Base-by-base conservation (phyloP, 2,113 vertebrate species). In the Sphyrna mokarran region DNA sequence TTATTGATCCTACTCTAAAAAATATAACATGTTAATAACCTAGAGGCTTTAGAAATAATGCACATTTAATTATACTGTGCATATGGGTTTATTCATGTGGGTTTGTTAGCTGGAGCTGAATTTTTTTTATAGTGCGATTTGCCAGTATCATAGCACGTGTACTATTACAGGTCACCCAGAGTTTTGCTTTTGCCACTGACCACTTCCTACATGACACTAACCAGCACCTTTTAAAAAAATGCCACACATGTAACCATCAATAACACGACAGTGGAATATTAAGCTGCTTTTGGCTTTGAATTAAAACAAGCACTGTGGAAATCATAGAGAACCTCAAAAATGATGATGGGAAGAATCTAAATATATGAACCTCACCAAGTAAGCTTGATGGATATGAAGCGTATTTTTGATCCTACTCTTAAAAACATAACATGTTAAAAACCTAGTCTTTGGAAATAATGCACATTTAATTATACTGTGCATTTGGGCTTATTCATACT, bases 361-460 rank as follows among this genome's bases (percentile, higher is more conserved):
- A 96, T 96, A 98, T 99, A 97, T 98, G 99, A 96, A 99, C 98
- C 54, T 98, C 98, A 10, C 97, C 98, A 97, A 98, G 99, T 99
- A 96, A 97, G 97, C 97, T 70, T 0, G 40, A 78, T 91, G 76
- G 87, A 76, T 87, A 40, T 33, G 29, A 69, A 3, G 16, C 66
- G 16, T 63, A n/a, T 90, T 13, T 61, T 83, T 66, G 61, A 63
- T 22, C 89, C 61, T 66, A 63, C 33, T 93, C n/a, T 66, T 54
- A 68, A 63, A 37, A 37, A 66, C 16, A 63, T n/a, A 87, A 76
- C 37, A n/a, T 95, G 95, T 95, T 11, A n/a, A 69, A 58, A 95
- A 76, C 83, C 37, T 72, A 6, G 10, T 11, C 1, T 48, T 72
- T 72, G 18, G 33, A 93, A 66, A 66, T 93, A 23, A 18, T 68